Base-by-base conservation (phyloP, 2,113 vertebrate genomes). In the Ochotona curzoniae region DNA sequence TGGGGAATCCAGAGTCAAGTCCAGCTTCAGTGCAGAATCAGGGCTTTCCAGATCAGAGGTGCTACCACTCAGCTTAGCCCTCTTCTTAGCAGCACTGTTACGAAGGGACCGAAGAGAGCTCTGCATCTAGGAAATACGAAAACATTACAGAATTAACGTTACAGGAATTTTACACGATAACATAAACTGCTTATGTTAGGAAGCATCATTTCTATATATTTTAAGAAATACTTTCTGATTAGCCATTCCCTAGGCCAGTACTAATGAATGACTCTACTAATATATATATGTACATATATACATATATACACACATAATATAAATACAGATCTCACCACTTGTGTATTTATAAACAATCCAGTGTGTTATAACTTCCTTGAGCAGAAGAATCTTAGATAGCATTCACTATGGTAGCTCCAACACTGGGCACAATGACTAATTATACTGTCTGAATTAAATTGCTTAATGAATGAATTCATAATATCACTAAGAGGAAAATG, bases 81-180 rank as follows among this genome's bases (percentile, higher is more conserved):
- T 98, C 97, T 99, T 99, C 97, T 99, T 99, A 60, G 99, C 99
- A 0, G 99, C 99, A 0, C 99, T 99, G 95, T 98, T 99, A 18
- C 98, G 98, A 74, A 99, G 96, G 11, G 98, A 98, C 1, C 99
- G 96, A 21, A 99, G 98, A 0, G 98, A 99, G 93, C 98, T 99
- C 96, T 98, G 97, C 99, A 99, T 99, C 99, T 99, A 95, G 0
- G 64, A 54, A 54, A 71, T 18, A 70, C 47, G 1, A 64, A n/a
- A 47, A 91, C 38, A 44, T 44, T 44, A 44, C 38, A 57, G 3
- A 93, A 51, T 74, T 30, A 91, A 91, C 32, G 81, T 96, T 57
- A 81, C 38, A 44, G 38, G 6, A 44, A 44, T 44, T 44, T 44
- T 44, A 44, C 28, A 38, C 78, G 23, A 35, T 83, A 73, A 89